Evolutionary conservation across 2,113 vertebrate genomes (phyloP).

Genomic region (Ancistrus triradiatus): DNA sequence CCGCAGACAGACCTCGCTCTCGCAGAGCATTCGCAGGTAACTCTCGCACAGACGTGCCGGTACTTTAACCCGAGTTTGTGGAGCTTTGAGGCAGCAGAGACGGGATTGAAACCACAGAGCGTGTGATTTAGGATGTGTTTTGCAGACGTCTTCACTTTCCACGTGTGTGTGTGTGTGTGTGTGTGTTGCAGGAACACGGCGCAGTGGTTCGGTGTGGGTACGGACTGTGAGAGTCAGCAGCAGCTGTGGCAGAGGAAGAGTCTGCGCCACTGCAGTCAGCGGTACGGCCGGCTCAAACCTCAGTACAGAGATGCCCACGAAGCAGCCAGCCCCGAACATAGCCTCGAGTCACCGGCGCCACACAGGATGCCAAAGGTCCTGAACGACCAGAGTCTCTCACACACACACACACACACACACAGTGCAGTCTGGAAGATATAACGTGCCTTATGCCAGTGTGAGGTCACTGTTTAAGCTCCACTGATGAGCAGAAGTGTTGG

Average conservation of each 20-base stretch:
- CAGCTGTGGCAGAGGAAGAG: slow-evolving; percentile 90
- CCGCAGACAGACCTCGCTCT: slow-evolving; percentile 81
- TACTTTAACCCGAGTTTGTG: too few relatives aligned
- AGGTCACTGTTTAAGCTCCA: too few relatives aligned
- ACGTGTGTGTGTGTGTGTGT: not conserved
- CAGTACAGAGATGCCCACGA: slow-evolving; percentile 81
- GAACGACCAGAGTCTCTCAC: too few relatives aligned
- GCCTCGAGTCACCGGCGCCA: slow-evolving; percentile 78
- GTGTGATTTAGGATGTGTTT: too few relatives aligned
- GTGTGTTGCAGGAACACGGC: slow-evolving; percentile 74
- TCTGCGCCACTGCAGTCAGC: slow-evolving; percentile 88
- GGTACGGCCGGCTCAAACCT: slow-evolving; percentile 87
- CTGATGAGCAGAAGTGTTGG: too few relatives aligned
- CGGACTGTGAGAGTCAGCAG: slow-evolving; percentile 82
- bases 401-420: too few relatives aligned
- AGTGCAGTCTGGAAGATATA: too few relatives aligned
- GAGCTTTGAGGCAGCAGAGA: too few relatives aligned
- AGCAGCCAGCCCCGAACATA: slow-evolving; percentile 79
- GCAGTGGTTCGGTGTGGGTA: slow-evolving; percentile 89
- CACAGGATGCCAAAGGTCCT: slow-evolving; percentile 84
- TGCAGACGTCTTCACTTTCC: not conserved
- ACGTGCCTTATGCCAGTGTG: too few relatives aligned
- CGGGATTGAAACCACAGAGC: too few relatives aligned
- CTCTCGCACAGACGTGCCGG: not conserved
- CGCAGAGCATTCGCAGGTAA: slow-evolving; percentile 92